Conservation (phyloP, 1,140 invertebrate species). For the Limonius californicus region DNA sequence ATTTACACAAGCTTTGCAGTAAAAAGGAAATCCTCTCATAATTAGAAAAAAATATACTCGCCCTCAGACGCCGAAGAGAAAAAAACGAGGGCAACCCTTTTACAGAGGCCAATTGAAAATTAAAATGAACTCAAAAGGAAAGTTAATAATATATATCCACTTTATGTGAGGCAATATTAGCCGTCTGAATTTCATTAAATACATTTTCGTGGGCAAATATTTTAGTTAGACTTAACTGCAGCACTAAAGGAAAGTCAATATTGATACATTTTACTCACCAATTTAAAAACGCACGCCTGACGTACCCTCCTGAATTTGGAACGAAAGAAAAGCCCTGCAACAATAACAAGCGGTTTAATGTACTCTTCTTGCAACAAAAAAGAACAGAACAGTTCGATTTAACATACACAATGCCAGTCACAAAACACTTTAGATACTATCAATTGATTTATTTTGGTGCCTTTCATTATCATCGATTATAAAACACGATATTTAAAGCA, state of each 20-base stretch:
- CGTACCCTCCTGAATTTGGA: conserved; percentile 2
- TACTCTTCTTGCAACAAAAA: not conserved
- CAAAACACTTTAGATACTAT: not conserved
- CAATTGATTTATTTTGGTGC: not conserved
- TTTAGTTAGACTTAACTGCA: conserved; percentile 17
- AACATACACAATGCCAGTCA: not conserved
- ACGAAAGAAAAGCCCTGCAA: not conserved
- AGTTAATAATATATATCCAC: conserved; percentile 11
- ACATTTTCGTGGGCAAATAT: conserved; percentile 18
- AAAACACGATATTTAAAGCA: too few relatives aligned
- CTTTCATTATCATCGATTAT: not conserved
- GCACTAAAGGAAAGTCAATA: conserved; percentile 16
- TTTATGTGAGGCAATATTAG: conserved; percentile 14
- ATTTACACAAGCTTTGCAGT: conserved; percentile 6
- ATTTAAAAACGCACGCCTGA: conserved; percentile 16
- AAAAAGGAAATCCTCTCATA: conserved; percentile 1
- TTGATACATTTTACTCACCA: conserved; percentile 21
- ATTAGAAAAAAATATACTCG: conserved; percentile 10
- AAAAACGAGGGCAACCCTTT: conserved; percentile 2
- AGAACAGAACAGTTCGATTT: not conserved
- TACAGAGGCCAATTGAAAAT: conserved; percentile 5
- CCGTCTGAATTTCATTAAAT: conserved; percentile 8
- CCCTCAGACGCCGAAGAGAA: not conserved
- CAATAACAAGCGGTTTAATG: conserved; percentile 12
- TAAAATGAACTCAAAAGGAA: conserved; percentile 13